phyloP scores from a whole-genome alignment of 2,113 vertebrate species.

The Elachura formosa region DNA sequence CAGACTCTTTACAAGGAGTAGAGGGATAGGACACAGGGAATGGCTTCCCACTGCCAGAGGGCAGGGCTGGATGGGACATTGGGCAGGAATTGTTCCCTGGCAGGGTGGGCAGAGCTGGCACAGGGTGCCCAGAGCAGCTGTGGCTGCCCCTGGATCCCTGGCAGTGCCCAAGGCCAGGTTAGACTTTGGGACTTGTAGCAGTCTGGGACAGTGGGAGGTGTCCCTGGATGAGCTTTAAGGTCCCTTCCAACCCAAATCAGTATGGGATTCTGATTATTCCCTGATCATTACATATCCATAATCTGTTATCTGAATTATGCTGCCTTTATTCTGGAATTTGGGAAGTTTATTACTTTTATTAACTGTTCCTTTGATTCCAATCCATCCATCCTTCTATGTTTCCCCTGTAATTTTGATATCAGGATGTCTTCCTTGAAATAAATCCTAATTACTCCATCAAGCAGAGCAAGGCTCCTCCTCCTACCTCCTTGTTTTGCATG shows the following conservation, averaged over 20 bases:
- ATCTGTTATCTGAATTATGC: neutral
- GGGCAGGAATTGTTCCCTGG: neutral
- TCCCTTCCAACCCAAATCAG: neutral
- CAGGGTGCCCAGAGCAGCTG: neutral
- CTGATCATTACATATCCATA: neutral
- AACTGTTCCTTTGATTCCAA: neutral
- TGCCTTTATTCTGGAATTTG: neutral
- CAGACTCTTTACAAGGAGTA: neutral
- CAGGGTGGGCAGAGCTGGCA: neutral
- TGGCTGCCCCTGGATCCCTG: neutral
- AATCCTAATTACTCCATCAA: neutral
- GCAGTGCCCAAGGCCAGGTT: fast-evolving
- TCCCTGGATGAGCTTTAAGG: neutral
- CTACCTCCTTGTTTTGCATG: neutral
- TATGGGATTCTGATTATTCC: neutral
- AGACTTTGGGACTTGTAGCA: neutral
- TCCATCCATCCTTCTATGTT: neutral
- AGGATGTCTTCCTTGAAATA: neutral
- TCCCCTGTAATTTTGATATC: neutral
- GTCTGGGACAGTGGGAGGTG: fast-evolving
- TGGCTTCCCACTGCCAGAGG: neutral
- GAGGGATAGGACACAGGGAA: neutral
- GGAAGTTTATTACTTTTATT: neutral
- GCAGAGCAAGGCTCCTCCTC: neutral
- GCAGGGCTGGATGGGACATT: neutral